Evolutionary conservation across 2,797 vertebrate genomes (phyloP).

Genomic region (Heliangelus exortis): DNA sequence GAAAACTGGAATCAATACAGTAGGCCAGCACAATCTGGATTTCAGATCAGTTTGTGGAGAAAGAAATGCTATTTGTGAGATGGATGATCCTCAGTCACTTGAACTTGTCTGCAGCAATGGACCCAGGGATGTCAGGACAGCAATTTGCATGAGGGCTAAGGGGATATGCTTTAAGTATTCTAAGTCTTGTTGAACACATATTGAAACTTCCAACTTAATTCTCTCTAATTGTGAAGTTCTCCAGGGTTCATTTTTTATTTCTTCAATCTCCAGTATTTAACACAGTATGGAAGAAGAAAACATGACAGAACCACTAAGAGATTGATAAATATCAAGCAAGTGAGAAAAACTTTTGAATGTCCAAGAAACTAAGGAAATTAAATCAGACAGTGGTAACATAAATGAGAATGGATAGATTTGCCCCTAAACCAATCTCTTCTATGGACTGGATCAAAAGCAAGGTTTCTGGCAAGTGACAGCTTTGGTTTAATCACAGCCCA

Average conservation of each 20-base stretch:
- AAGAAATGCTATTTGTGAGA: constrained; percentile 22
- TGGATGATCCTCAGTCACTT: not conserved
- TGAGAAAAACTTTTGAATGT: not conserved
- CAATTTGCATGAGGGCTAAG: not conserved
- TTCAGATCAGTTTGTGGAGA: constrained; percentile 26
- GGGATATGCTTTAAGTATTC: not conserved
- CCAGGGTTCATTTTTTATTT: not conserved
- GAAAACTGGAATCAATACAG: constrained; percentile 34
- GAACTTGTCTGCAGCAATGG: not conserved
- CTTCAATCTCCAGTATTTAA: not conserved
- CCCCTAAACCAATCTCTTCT: not conserved
- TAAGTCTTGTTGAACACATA: not conserved
- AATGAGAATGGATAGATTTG: not conserved
- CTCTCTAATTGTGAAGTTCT: not conserved
- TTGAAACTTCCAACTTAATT: not conserved
- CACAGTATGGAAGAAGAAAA: not conserved
- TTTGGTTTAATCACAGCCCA: not conserved
- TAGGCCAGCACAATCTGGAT: constrained; percentile 36
- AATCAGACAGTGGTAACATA: not conserved
- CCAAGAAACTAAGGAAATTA: not conserved
- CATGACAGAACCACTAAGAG: not conserved
- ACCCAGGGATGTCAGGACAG: not conserved
- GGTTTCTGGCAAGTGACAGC: not conserved
- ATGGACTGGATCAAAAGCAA: not conserved
- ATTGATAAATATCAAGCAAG: not conserved